Evolutionary conservation across 1,140 invertebrate species (phyloP).

Genomic region (Holotrichia oblita): DNA sequence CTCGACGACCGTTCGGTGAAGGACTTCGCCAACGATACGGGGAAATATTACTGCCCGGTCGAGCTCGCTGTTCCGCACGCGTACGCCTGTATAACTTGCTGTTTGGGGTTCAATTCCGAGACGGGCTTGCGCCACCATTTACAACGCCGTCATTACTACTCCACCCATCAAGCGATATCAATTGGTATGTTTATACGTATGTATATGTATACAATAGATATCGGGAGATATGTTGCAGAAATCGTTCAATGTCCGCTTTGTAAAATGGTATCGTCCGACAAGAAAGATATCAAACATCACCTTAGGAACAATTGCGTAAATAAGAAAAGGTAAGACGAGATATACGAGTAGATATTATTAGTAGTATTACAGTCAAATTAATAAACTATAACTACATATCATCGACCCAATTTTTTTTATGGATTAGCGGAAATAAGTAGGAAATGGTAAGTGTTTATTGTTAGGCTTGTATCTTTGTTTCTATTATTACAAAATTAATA

Average conservation of each 20-base stretch:
- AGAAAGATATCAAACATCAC: neutral
- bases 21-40: neutral
- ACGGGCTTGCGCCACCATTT: neutral
- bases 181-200: neutral
- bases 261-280: neutral
- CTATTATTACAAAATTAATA: no score
- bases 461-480: no score
- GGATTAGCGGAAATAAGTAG: no score
- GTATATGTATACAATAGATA: no score
- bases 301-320: neutral
- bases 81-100: neutral
- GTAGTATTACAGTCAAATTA: neutral
- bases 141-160: neutral
- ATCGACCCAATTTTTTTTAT: no score
- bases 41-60: neutral
- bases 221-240: neutral
- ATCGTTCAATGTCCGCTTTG: constrained; percentile 18
- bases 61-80: neutral
- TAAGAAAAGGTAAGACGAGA: neutral
- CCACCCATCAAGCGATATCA: neutral
- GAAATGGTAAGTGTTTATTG: no score
- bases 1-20: neutral
- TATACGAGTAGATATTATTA: neutral
- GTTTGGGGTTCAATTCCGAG: constrained; percentile 3
- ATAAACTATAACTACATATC: no score